Evolutionary conservation across 2,113 vertebrate genomes (phyloP).

Genomic region (Smithornis capensis): DNA sequence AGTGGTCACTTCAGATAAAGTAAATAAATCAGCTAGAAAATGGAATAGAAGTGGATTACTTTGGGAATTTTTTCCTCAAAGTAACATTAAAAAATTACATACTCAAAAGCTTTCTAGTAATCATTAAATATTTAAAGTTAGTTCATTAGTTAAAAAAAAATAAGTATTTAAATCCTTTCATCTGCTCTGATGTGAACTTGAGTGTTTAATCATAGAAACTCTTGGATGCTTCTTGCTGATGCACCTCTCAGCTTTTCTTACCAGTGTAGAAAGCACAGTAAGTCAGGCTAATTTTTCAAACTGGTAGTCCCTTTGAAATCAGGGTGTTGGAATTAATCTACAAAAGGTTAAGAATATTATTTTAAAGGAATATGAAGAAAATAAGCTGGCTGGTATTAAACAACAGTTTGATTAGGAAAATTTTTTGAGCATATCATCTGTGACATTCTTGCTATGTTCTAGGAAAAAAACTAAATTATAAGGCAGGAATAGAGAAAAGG

Average conservation of each 20-base stretch:
- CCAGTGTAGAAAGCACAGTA: not conserved
- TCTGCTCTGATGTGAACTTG: slow-evolving; percentile 23
- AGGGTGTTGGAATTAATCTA: slow-evolving; percentile 42
- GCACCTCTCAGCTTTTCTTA: slow-evolving; percentile 21
- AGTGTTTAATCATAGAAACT: slow-evolving; percentile 56
- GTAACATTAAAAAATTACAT: not conserved
- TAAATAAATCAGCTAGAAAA: not conserved
- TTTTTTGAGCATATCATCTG: not conserved
- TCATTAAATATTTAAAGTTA: slow-evolving; percentile 70
- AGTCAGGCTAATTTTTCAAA: slow-evolving; percentile 56
- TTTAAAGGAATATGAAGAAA: slow-evolving; percentile 25
- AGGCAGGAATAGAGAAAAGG: not conserved
- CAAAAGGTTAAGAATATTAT: slow-evolving; percentile 30
- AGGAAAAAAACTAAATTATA: not conserved
- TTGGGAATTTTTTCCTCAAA: not conserved
- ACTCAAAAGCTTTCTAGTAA: slow-evolving; percentile 31
- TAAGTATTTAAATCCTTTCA: slow-evolving; percentile 57
- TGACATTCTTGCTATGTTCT: not conserved
- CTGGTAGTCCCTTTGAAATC: slow-evolving; percentile 50
- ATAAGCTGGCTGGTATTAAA: not conserved
- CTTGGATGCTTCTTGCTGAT: slow-evolving; percentile 31
- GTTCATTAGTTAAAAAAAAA: slow-evolving; percentile 25
- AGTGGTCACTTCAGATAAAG: not conserved
- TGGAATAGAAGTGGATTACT: not conserved
- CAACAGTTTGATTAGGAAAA: slow-evolving; percentile 15